A percentile compares a stretch with the other conserved stretches of the same genome.
phyloP scores from a whole-genome alignment of 2,113 vertebrate species.

The Cromileptes altivelis region DNA sequence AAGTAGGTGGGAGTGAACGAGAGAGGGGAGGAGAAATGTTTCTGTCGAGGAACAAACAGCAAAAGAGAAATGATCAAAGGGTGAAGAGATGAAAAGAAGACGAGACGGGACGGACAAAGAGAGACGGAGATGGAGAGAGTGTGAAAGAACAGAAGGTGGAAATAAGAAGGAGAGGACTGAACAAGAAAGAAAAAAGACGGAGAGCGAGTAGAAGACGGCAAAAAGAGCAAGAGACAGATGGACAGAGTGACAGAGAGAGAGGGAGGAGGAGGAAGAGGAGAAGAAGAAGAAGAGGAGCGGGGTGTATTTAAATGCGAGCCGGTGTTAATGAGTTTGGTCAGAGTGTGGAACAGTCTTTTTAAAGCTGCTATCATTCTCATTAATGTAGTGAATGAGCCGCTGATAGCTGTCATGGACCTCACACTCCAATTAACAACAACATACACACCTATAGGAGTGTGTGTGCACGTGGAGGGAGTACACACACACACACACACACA shows the following conservation, averaged over 20 bases:
- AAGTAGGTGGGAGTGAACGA: no score
- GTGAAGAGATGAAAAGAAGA: neutral
- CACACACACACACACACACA: conserved; percentile 74
- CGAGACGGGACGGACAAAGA: neutral
- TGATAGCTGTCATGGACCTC: conserved; percentile 99
- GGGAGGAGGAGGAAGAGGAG: conserved; percentile 5
- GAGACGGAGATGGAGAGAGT: neutral
- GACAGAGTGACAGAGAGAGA: conserved; percentile 11
- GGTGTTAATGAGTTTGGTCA: conserved; percentile 99
- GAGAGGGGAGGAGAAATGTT: neutral
- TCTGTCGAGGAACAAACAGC: neutral
- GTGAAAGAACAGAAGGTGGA: no score
- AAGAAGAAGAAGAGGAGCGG: conserved; percentile 60
- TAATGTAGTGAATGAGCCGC: conserved; percentile 99
- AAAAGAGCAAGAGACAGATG: neutral
- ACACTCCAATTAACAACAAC: conserved; percentile 97
- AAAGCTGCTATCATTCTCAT: conserved; percentile 99
- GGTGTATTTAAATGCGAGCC: conserved; percentile 96
- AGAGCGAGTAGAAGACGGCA: neutral
- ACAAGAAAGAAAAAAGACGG: neutral
- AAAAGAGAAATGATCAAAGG: neutral
- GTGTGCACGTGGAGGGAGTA: no score
- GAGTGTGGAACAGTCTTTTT: conserved; percentile 99
- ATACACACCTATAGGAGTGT: conserved; percentile 77
- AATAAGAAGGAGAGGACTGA: neutral